Evolutionary conservation across 2,888 invertebrate species (phyloP).

Genomic region (Archips crataeganus): DNA sequence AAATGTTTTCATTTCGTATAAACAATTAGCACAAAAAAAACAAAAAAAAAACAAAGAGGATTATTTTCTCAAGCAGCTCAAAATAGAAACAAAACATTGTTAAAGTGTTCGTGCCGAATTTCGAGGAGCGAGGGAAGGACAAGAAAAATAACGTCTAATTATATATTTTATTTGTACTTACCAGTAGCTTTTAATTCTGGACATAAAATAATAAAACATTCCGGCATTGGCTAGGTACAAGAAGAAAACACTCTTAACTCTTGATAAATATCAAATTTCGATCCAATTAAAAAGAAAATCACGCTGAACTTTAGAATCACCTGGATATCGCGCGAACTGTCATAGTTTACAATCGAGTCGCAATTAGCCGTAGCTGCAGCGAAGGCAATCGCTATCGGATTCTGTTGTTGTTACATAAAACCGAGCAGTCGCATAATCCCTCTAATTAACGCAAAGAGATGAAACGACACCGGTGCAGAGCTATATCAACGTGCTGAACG

Average conservation of each 20-base stretch:
- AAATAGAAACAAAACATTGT: background rate
- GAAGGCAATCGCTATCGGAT: constrained; percentile 56
- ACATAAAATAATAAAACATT: background rate
- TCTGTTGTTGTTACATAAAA: constrained; percentile 51
- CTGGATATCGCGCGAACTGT: constrained; percentile 40
- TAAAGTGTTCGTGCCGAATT: background rate
- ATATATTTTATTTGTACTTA: background rate
- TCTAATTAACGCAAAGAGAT: constrained; percentile 71
- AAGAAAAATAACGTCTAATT: background rate
- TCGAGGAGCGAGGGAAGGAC: background rate
- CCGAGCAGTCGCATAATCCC: constrained; percentile 64
- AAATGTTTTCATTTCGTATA: background rate
- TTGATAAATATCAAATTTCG: constrained; percentile 32
- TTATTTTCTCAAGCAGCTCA: constrained; percentile 3
- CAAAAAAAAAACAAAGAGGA: background rate
- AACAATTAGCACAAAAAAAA: background rate
- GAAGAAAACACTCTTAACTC: background rate
- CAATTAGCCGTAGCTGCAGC: constrained; percentile 58
- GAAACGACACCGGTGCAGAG: constrained; percentile 55
- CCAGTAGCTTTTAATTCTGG: too few species aligned
- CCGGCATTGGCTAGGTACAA: background rate
- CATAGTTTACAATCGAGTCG: constrained; percentile 54
- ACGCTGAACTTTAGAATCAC: constrained; percentile 18
- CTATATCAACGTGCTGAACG: background rate
- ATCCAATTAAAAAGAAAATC: constrained; percentile 40